Conservation (phyloP, 2,888 invertebrate species). For the Brachynemurus nebulosus region DNA sequence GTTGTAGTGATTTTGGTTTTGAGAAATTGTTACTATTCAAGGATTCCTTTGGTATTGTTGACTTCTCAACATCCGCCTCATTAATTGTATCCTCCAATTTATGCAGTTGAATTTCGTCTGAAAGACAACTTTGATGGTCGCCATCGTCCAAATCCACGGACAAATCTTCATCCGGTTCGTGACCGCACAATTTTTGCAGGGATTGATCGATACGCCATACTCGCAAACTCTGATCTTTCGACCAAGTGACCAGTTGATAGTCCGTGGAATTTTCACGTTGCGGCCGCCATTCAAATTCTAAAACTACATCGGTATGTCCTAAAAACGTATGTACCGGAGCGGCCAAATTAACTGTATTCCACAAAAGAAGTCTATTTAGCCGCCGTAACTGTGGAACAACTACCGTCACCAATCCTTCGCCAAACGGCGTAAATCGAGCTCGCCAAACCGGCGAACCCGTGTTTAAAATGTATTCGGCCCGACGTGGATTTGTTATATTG, state of each 20-base stretch:
- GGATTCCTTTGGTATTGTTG: background rate
- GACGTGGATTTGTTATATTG: slow-evolving; percentile 72
- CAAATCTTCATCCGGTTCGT: slow-evolving; percentile 44
- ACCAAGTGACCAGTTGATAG: slow-evolving; percentile 88
- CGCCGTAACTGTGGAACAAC: slow-evolving; percentile 82
- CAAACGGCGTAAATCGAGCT: slow-evolving; percentile 88
- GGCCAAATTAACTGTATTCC: slow-evolving; percentile 58
- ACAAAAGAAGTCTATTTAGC: slow-evolving; percentile 65
- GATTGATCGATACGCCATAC: slow-evolving; percentile 83
- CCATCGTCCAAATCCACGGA: slow-evolving; percentile 12
- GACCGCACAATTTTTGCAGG: slow-evolving; percentile 67
- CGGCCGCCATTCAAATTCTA: slow-evolving; percentile 90
- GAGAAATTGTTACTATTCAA: slow-evolving; percentile 22
- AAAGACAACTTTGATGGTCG: slow-evolving; percentile 5
- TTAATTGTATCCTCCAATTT: slow-evolving; percentile 10
- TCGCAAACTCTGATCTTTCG: slow-evolving; percentile 80
- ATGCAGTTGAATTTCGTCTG: slow-evolving; percentile 6
- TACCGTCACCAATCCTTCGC: slow-evolving; percentile 80
- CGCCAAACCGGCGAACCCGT: slow-evolving; percentile 85
- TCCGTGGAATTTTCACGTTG: slow-evolving; percentile 42
- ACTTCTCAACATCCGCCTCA: slow-evolving; percentile 11
- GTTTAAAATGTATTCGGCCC: slow-evolving; percentile 71
- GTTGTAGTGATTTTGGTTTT: slow-evolving; percentile 48
- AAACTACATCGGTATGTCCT: slow-evolving; percentile 88
- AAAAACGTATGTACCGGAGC: slow-evolving; percentile 78